phyloP scores from a whole-genome alignment of 2,797 vertebrate species.

The Oceanodroma leucorhoa region DNA sequence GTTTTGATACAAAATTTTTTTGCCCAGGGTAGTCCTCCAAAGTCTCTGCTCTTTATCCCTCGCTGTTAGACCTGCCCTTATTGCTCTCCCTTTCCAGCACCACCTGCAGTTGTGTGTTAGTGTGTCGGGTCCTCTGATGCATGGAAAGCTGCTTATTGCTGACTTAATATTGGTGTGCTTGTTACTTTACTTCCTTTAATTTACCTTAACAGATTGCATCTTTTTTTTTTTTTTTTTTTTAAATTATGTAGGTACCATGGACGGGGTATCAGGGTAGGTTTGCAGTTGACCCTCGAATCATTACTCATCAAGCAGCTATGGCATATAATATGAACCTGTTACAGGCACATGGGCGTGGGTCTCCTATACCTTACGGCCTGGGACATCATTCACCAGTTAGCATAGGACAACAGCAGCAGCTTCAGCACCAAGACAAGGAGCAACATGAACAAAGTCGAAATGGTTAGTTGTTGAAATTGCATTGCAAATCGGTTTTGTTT shows the following conservation, averaged over 20 bases:
- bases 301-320: slow-evolving; percentile 95
- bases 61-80: background rate
- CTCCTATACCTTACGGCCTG: slow-evolving; percentile 90
- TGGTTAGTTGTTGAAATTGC: slow-evolving; percentile 70
- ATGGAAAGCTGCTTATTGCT: background rate
- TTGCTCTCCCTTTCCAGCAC: background rate
- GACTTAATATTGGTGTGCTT: background rate
- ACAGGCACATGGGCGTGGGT: slow-evolving; percentile 90
- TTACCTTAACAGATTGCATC: background rate
- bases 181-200: background rate
- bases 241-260: slow-evolving; percentile 86
- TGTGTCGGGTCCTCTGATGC: background rate
- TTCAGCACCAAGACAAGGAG: slow-evolving; percentile 87
- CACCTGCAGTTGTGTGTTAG: background rate
- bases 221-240: background rate
- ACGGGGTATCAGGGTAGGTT: slow-evolving; percentile 96
- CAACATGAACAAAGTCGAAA: slow-evolving; percentile 88
- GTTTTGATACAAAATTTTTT: background rate
- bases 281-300: slow-evolving; percentile 93
- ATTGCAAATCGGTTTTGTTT: background rate
- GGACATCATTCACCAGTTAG: slow-evolving; percentile 90
- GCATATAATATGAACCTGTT: slow-evolving; percentile 96
- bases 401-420: slow-evolving; percentile 82
- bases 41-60: background rate
- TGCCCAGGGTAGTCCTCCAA: background rate